Base-by-base conservation (phyloP, 2,888 invertebrate genomes). In the Drosophila birchii region DNA sequence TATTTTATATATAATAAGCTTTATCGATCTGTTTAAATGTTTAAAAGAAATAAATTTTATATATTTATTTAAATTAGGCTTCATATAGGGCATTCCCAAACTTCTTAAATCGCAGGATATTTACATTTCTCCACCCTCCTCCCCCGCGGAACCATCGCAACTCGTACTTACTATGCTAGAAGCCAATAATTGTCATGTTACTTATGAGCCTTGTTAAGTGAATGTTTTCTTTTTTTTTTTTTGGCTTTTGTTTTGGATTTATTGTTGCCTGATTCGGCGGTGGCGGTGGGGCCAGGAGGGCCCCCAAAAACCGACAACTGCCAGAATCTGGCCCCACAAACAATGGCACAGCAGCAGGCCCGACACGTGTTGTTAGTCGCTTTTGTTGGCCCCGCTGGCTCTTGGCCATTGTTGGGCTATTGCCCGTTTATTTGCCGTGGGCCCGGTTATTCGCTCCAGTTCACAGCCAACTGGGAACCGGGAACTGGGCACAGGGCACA, bases 281-380 rank as follows among this genome's bases (percentile, higher is more conserved):
- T 7, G 18, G 43, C 12, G 20, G 20, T 20, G 38, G 38, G 16
- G 44, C 14, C 16, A 8, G 20, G 26, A 5, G n/a, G 34, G 45
- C 45, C 26, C 47, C 26, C n/a, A n/a, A 57, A 34, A 53, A 36
- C 34, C 51, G 6, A 53, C 51, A 14, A 23, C 34, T 23, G 41
- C 26, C 32, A 12, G 43, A 61, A 44, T 58, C 34, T 44, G 43
- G 59, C 43, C 34, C 34, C 34, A 43, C 58, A 58, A 56, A 41
- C 63, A 64, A 64, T 36, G 32, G 47, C 63, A 43, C 41, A 58
- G 58, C 49, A 58, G 49, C 64, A 18, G 63, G 41, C 64, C 64
- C 64, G 64, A 63, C 64, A 64, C 49, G 64, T 63, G 34, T 64
- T 47, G 51, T 53, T 64, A 44, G 23, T 26, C 51, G 51, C 51